These are phyloP conservation scores for Drosophila mayri DNA, from an alignment of 1,140 invertebrate species.

Conservation along the genomic window DNA sequence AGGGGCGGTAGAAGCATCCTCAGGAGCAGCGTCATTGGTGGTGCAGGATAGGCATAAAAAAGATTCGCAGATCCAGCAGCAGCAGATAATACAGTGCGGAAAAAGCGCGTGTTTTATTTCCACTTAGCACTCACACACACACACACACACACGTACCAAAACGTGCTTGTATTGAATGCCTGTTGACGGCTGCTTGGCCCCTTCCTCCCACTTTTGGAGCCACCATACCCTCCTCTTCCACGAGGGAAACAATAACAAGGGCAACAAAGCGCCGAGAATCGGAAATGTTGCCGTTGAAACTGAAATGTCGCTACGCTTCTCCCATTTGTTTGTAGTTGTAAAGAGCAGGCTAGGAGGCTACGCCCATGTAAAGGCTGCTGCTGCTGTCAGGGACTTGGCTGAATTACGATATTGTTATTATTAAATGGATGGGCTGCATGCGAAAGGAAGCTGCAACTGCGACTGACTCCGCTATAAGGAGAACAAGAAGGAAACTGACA, in stretches of 20 bases:
- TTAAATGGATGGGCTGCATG: conserved; percentile 74
- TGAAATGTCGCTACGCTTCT: conserved; percentile 76
- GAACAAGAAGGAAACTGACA: conserved; percentile 8
- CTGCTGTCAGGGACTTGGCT: conserved; percentile 74
- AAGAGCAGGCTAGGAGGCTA: conserved; percentile 24
- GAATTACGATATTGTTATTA: conserved; percentile 84
- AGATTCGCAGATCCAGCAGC: conserved; percentile 43
- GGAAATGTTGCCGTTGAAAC: conserved; percentile 83
- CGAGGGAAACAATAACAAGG: conserved; percentile 76
- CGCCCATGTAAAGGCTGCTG: conserved; percentile 58
- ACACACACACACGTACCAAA: conserved; percentile 11
- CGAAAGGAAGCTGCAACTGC: conserved; percentile 52
- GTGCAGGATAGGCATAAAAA: conserved; percentile 9
- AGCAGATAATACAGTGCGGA: conserved; percentile 75
- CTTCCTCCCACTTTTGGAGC: conserved; percentile 7
- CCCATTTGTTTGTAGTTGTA: conserved; percentile 44
- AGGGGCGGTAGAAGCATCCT: background rate
- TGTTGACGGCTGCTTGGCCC: conserved; percentile 68
- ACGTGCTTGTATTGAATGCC: conserved; percentile 70
- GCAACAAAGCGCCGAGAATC: conserved; percentile 75
- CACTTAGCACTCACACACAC: conserved; percentile 72
- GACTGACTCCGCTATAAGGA: conserved; percentile 26
- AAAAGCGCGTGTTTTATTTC: conserved; percentile 83
- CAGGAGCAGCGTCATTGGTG: background rate
- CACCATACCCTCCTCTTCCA: conserved; percentile 5